Conservation (phyloP, 1,140 invertebrate genomes). For the Heterodera carotae region DNA sequence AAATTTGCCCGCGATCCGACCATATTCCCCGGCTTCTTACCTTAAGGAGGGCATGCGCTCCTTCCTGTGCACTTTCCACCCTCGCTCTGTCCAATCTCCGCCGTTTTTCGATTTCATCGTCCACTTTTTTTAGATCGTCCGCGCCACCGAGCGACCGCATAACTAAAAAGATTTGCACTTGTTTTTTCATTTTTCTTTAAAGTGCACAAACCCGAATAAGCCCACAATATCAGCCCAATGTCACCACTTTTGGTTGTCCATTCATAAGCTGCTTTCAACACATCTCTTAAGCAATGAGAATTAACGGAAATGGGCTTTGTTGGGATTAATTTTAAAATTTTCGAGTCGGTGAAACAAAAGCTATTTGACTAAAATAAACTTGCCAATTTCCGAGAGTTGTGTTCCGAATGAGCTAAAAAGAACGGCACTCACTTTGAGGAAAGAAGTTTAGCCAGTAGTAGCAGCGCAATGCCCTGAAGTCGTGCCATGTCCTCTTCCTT, state of each 20-base stretch:
- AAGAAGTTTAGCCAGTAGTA: constrained; percentile 38
- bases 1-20: neutral
- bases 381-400: too few species aligned
- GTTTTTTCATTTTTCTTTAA: neutral
- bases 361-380: too few species aligned
- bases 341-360: too few species aligned
- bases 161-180: constrained; percentile 13
- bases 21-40: neutral
- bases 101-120: constrained; percentile 12
- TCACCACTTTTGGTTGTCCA: constrained; percentile 40
- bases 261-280: constrained; percentile 39
- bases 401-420: too few species aligned
- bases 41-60: neutral
- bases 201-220: constrained; percentile 27
- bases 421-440: constrained; percentile 7
- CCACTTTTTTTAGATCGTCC: neutral
- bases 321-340: too few species aligned
- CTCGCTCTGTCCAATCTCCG: constrained; percentile 7
- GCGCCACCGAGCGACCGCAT: constrained; percentile 5
- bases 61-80: neutral
- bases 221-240: constrained; percentile 34
- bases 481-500: constrained; percentile 45
- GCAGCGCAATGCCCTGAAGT: constrained; percentile 36
- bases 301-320: neutral
- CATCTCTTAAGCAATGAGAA: constrained; percentile 25